phyloP scores from a whole-genome alignment of 2,888 invertebrate species.

The Drosophila putrida region DNA sequence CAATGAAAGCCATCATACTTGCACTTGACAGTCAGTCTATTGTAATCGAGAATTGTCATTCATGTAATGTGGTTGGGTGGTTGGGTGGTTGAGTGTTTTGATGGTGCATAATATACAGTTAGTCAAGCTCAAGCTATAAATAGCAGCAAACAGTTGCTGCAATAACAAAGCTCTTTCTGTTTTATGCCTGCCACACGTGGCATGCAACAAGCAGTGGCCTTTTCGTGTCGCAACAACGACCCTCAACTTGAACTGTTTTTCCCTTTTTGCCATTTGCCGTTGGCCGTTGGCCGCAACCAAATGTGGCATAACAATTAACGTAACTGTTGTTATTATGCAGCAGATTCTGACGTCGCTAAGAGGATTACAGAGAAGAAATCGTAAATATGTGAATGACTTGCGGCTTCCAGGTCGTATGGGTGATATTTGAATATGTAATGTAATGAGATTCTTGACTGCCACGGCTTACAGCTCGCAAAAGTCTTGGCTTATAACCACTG shows the following conservation, averaged over 20 bases:
- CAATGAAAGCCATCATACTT: conserved; percentile 25
- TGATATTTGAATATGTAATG: conserved; percentile 13
- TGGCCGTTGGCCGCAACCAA: conserved; percentile 2
- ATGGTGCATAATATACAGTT: conserved; percentile 20
- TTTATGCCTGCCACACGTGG: neutral
- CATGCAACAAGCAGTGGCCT: conserved; percentile 51
- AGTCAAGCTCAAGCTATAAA: conserved; percentile 50
- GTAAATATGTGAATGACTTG: conserved; percentile 20
- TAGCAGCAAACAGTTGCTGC: conserved; percentile 27
- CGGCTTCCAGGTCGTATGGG: conserved; percentile 25
- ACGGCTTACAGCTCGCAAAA: neutral
- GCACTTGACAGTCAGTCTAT: conserved; percentile 27
- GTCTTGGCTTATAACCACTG: neutral
- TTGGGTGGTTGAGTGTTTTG: neutral
- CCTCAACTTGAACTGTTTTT: conserved; percentile 71
- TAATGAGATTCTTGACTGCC: conserved; percentile 1
- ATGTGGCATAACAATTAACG: conserved; percentile 10
- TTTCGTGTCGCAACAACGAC: conserved; percentile 39
- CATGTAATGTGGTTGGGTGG: neutral
- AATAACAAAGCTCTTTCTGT: conserved; percentile 14
- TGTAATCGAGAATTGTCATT: conserved; percentile 10
- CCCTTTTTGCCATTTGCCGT: conserved; percentile 24
- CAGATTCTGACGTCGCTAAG: conserved; percentile 53
- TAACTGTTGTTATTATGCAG: conserved; percentile 33
- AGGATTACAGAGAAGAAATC: conserved; percentile 47